Conservation (phyloP, 2,888 invertebrate genomes). For the Phyllotreta cruciferae region DNA sequence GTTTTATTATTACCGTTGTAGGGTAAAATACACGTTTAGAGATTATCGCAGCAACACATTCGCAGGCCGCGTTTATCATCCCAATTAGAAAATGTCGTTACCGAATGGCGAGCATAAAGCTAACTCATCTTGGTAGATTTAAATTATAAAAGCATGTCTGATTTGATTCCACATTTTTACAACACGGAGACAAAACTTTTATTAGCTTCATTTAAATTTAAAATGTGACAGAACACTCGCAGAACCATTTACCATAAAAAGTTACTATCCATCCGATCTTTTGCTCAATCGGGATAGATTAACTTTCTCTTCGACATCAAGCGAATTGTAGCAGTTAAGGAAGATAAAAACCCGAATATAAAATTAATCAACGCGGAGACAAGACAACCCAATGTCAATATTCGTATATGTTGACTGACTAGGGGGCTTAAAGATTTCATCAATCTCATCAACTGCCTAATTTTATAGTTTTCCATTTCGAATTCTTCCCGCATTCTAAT, state of each 20-base stretch:
- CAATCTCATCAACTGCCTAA: constrained; percentile 33
- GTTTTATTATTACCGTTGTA: constrained; percentile 45
- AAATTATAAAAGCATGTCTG: constrained; percentile 36
- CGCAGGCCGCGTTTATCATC: constrained; percentile 47
- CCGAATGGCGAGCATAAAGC: constrained; percentile 16
- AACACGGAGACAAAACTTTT: constrained; percentile 48
- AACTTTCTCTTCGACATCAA: constrained; percentile 31
- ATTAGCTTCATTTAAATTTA: constrained; percentile 53
- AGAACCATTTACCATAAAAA: constrained; percentile 42
- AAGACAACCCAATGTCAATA: constrained; percentile 31
- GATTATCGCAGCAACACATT: constrained; percentile 41
- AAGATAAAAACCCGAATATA: constrained; percentile 34
- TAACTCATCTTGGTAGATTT: constrained; percentile 35
- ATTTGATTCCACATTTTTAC: constrained; percentile 41
- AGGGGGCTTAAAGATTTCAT: constrained; percentile 28
- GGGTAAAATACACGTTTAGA: constrained; percentile 39
- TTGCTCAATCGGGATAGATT: constrained; percentile 38
- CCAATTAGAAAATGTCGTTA: constrained; percentile 48
- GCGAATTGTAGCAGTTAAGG: constrained; percentile 31
- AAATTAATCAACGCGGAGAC: constrained; percentile 34
- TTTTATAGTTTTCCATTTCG: constrained; percentile 32
- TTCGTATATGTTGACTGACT: constrained; percentile 31
- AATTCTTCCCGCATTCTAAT: constrained; percentile 27
- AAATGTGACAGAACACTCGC: constrained; percentile 47
- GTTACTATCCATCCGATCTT: constrained; percentile 40